Percentiles rank a stretch among this genome's conserved stretches.
phyloP scores from a whole-genome alignment of 2,797 vertebrate genomes.

The Artibeus jamaicensis region DNA sequence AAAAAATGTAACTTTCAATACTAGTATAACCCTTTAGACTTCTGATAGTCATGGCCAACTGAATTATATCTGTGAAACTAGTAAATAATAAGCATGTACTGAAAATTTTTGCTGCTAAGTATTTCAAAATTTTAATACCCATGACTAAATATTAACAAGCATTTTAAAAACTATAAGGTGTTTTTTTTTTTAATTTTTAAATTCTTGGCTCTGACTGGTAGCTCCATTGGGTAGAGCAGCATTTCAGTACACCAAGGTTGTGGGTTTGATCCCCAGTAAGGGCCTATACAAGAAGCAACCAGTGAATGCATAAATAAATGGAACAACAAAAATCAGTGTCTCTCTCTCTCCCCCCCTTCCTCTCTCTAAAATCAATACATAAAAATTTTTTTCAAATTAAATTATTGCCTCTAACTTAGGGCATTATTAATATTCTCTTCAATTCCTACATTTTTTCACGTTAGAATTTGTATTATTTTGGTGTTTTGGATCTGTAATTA shows the following conservation, averaged over 20 bases:
- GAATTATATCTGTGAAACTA: conserved; percentile 23
- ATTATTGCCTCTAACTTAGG: conserved; percentile 11
- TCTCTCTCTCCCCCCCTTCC: no score
- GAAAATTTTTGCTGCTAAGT: neutral
- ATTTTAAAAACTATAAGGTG: neutral
- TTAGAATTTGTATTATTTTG: conserved; percentile 5
- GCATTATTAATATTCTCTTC: conserved; percentile 19
- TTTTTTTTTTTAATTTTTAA: neutral
- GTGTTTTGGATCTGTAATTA: neutral
- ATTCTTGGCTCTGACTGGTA: neutral
- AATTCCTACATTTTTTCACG: conserved; percentile 15
- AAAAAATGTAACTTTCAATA: conserved; percentile 25
- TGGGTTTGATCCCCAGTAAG: no score
- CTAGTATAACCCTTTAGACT: neutral
- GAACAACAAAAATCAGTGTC: no score
- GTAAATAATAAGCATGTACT: neutral
- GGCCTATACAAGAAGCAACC: no score
- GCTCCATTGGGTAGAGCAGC: no score
- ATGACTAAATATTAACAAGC: neutral
- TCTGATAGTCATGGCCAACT: neutral
- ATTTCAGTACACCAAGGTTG: no score
- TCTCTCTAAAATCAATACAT: no score
- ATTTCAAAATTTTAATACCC: neutral
- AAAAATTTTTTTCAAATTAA: neutral
- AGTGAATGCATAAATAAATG: no score